Base-by-base conservation (phyloP, 2,888 invertebrate species). In the Timandra comae region DNA sequence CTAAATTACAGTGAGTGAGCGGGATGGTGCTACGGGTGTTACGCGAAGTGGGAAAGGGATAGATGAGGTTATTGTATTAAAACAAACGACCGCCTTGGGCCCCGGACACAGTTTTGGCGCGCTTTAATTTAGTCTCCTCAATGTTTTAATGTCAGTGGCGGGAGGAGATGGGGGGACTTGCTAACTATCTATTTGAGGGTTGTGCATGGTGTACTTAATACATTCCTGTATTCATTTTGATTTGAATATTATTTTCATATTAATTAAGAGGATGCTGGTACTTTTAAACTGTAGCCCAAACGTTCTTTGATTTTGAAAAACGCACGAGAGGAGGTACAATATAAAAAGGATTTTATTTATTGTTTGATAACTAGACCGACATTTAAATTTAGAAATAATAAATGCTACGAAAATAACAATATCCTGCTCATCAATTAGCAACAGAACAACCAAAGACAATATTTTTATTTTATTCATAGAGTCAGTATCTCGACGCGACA, bases 51-150 rank as follows among this genome's bases (percentile, higher is more conserved):
- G 52, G 74, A 82, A 52, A 57, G 76, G 71, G 84, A 82, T 49
- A 54, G 60, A 47, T 56, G 68, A 56, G 65, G 78, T 79, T 81
- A 81, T 82, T 82, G 84, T 85, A 84, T 85, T 82, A 85, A 85
- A 84, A 84, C 79, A 82, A 85, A 84, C 80, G 84, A 73, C 57
- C 75, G 80, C 82, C 81, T 78, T 80, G 84, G 82, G 85, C 73
- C 76, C 71, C 41, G 76, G 74, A 74, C 74, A 77, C 80, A 77
- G 79, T 82, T 84, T 81, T 80, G 81, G 81, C 79, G 75, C 72
- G 80, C 75, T 85, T 81, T 84, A 84, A 85, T 82, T 85, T 82
- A 77, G 82, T 80, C 81, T 73, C 71, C 65, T 77, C 77, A 73
- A 80, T 81, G 81, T 81, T 81, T 79, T 79, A 81, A 78, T 79